Base-by-base conservation (phyloP, 2,113 vertebrate species). In the Mus pahari region DNA sequence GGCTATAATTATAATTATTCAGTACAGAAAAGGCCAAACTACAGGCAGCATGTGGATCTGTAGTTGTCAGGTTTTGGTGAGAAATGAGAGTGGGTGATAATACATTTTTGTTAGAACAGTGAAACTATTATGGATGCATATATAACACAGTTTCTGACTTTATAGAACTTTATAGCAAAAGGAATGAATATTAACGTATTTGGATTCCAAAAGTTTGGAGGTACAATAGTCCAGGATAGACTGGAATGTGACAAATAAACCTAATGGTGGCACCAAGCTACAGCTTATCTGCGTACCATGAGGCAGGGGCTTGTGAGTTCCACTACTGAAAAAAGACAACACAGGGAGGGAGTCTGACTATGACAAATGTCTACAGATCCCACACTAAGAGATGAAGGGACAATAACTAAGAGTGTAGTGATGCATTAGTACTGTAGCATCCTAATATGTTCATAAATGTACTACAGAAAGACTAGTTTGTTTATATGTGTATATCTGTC, bases 11-110 rank as follows among this genome's bases (percentile, higher is more conserved):
- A 1, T 48, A 91, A 74, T 64, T 68, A n/a, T 22, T 60, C 14
- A 24, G 73, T 26, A 89, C 13, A 17, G 6, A 94, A 92, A 94
- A 94, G 68, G 28, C 17, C 55, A 95, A 92, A 95, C 55, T 86
- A 95, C 2, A 81, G 13, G 79, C 22, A 39, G 50, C 33, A 91
- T 71, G 79, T 4, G 88, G 82, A 88, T 77, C 42, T 77, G 39
- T 74, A 87, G 9, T 7, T 79, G 39, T 91, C 71, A 89, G 53
- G 22, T 66, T 7, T 60, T 42, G 20, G 39, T 7, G 20, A 92
- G 17, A 87, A 36, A 58, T 31, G 0, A 42, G 19, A 86, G 28
- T 26, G 55, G n/a, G 13, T 89, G 53, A 84, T 90, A 14, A 92
- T 1, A 42, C 53, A 13, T 81, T 42, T 5, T 58, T 86, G 82